These are phyloP conservation scores for Zaprionus ornatus DNA, from an alignment of 1,140 invertebrate genomes.

Conservation along the genomic window DNA sequence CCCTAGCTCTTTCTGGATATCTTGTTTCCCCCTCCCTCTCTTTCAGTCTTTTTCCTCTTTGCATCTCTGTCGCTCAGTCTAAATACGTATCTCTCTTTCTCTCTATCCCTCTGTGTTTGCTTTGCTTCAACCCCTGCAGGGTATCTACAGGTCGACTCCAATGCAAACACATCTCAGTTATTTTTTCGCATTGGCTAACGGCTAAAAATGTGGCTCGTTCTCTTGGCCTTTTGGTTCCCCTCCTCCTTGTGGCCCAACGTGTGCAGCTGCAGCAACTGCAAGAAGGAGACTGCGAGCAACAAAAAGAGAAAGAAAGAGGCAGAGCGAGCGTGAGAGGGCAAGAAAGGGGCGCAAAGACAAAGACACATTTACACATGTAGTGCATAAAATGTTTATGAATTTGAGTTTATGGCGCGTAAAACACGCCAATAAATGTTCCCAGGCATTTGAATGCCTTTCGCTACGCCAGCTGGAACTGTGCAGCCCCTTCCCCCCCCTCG, in stretches of 20 bases:
- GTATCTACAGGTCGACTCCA: not conserved
- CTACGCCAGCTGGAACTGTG: slow-evolving; percentile 40
- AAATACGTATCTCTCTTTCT: not conserved
- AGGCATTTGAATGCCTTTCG: slow-evolving; percentile 70
- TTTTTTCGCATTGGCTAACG: slow-evolving; percentile 29
- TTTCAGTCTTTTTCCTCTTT: too few relatives aligned
- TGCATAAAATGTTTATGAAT: slow-evolving; percentile 83
- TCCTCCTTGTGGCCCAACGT: not conserved
- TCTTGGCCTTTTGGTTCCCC: not conserved
- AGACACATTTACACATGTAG: slow-evolving; percentile 77
- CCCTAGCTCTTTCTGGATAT: too few relatives aligned
- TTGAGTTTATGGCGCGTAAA: slow-evolving; percentile 82
- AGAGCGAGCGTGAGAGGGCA: not conserved
- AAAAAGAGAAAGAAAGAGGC: not conserved
- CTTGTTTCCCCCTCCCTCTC: too few relatives aligned
- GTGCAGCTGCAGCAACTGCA: slow-evolving; percentile 32
- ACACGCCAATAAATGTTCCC: slow-evolving; percentile 80
- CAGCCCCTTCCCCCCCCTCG: not conserved
- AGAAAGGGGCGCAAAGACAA: not conserved
- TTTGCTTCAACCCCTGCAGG: not conserved
- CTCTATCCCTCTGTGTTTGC: not conserved
- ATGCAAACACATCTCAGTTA: not conserved
- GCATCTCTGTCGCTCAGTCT: too few relatives aligned
- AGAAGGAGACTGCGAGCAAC: not conserved
- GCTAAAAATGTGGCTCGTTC: slow-evolving; percentile 35